Percentiles rank a stretch among this genome's conserved stretches.
These are phyloP conservation scores for Hermetia illucens DNA, from an alignment of 1,140 invertebrate species.

Conservation along the genomic window DNA sequence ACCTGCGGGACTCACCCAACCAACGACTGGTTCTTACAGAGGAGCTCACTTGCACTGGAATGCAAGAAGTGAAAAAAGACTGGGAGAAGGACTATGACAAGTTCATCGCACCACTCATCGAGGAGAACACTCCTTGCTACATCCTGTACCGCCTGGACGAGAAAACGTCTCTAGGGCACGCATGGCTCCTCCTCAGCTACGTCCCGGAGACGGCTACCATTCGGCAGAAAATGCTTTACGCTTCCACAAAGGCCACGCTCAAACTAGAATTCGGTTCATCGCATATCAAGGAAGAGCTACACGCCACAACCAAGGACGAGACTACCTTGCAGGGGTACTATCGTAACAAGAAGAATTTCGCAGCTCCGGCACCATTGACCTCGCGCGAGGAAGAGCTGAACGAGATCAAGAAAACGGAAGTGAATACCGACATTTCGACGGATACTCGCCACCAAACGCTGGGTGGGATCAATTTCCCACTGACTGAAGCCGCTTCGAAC, in stretches of 20 bases:
- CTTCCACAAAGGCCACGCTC: conserved; percentile 93
- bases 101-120: conserved; percentile 57
- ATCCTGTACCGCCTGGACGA: conserved; percentile 80
- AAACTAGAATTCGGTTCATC: conserved; percentile 85
- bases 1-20: conserved; percentile 6
- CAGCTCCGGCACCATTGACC: conserved; percentile 78
- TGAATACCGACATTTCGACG: conserved; percentile 62
- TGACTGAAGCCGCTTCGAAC: conserved; percentile 65
- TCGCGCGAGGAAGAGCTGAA: conserved; percentile 78
- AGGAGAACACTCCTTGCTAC: conserved; percentile 85
- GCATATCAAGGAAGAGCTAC: conserved; percentile 59
- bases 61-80: conserved; percentile 49
- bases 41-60: conserved; percentile 53
- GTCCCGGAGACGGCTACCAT: conserved; percentile 80
- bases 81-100: conserved; percentile 86
- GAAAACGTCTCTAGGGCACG: conserved; percentile 63
- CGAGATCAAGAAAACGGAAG: conserved; percentile 60
- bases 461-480: conserved; percentile 82
- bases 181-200: conserved; percentile 93
- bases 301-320: conserved; percentile 48
- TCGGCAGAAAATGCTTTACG: conserved; percentile 96
- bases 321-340: conserved; percentile 67
- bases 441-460: conserved; percentile 83
- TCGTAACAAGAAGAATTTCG: conserved; percentile 58
- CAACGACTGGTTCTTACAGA: conserved; percentile 51